Evolutionary conservation across 2,888 invertebrate genomes (phyloP), one percentile per base, ranked within the genome.

Genomic region (Leptinotarsa tumamoca): DNA sequence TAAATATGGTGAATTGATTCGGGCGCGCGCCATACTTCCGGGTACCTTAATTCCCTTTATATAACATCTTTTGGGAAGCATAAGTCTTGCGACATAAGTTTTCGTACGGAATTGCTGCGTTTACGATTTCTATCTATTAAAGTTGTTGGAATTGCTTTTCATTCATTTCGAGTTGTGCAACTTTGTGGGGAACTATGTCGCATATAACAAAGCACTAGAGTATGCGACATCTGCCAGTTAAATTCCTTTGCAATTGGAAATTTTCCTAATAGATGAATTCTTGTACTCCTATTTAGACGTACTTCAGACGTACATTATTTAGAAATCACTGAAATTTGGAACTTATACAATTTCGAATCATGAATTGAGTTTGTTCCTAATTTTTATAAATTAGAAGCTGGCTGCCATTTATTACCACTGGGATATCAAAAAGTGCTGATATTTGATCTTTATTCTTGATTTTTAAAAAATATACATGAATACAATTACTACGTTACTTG

Each of bases 121-220:
- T 33, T n/a, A 68, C 68, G 27, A 68, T 68, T 54, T 51, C 54
- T 52, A n/a, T 68, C 50, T 68, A 54, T 68, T 23, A 21, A 68
- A 51, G 50, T 52, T 68, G 68, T 27, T 54, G 68, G 23, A 68
- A 54, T 52, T 52, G 50, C 67, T 67, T 67, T 52, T 14, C 68
- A 68, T 51, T 27, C 18, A 67, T 43, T 67, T 49, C 33, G 49
- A 67, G n/a, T 50, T 67, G 10, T 51, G 17, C 67, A 14, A 67
- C 50, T 43, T 18, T 67, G 49, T 49, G 49, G 67, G 67, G 21
- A 49, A 23, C 58, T 21, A 23, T 23, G 58, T 58, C 21, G 58
- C 21, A 4, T 23, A 2, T 15, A 58, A 23, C 23, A 15, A 14
- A 58, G 58, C 23, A 58, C 23, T 58, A 23, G 58, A 21, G 58